A percentile compares a stretch with the other conserved stretches of the same genome.
Conservation (phyloP, 1,140 invertebrate species). For the Centruroides sculpturatus region DNA sequence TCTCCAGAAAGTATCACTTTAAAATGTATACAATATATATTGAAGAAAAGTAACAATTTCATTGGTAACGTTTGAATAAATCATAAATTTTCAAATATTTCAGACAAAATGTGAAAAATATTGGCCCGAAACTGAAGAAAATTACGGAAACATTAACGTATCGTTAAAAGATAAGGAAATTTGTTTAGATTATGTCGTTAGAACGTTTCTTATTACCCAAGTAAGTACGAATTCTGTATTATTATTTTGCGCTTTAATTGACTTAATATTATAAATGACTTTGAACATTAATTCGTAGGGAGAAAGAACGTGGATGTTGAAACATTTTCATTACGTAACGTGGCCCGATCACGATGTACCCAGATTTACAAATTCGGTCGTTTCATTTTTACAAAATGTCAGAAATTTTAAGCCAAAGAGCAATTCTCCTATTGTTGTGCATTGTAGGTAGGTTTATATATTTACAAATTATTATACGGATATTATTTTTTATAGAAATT, state of each 20-base stretch:
- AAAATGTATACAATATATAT: too few species aligned
- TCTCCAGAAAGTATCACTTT: too few species aligned
- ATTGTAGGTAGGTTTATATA: slow-evolving; percentile 6
- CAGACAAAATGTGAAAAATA: slow-evolving; percentile 50
- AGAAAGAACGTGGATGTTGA: slow-evolving; percentile 5
- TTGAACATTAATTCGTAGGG: neutral
- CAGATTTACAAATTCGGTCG: slow-evolving; percentile 6
- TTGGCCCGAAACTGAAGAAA: slow-evolving; percentile 36
- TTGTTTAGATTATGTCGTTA: slow-evolving; percentile 13
- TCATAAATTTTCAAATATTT: slow-evolving; percentile 14
- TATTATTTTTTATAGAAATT: too few species aligned
- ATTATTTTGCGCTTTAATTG: too few species aligned
- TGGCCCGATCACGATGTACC: slow-evolving; percentile 17
- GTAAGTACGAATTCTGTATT: neutral
- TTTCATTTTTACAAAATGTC: slow-evolving; percentile 3
- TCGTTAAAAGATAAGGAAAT: neutral
- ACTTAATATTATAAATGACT: too few species aligned
- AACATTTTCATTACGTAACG: slow-evolving; percentile 17
- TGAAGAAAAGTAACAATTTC: too few species aligned
- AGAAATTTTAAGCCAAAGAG: neutral
- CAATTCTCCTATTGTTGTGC: slow-evolving; percentile 1
- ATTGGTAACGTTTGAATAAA: too few species aligned
- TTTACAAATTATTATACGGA: neutral
- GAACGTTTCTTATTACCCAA: slow-evolving; percentile 8
- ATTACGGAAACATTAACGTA: slow-evolving; percentile 13